Evolutionary conservation across 2,113 vertebrate species (phyloP).

Genomic region (Tylochromis polylepis): DNA sequence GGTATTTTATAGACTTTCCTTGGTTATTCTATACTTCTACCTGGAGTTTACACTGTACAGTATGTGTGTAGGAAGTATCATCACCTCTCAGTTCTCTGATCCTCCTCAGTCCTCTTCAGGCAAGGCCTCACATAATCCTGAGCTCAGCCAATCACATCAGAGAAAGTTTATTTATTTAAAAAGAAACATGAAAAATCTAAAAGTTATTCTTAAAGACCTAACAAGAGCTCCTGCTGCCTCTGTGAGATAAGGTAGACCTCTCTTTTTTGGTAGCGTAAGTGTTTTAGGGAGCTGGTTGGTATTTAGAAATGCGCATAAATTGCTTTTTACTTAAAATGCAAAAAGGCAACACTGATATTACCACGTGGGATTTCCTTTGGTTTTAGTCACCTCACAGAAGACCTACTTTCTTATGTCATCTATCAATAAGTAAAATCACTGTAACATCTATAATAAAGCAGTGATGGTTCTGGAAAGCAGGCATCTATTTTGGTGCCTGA

Average conservation of each 20-base stretch:
- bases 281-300: not conserved
- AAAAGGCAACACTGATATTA: not conserved
- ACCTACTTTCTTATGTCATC: not conserved
- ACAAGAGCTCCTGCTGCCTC: not conserved
- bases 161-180: not conserved
- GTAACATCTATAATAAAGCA: not conserved
- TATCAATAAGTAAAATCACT: not conserved
- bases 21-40: not conserved
- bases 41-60: not conserved
- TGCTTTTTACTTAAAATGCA: accelerated
- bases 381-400: not conserved
- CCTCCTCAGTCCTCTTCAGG: not conserved
- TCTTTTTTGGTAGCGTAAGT: not conserved
- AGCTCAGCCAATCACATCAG: not conserved
- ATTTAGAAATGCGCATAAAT: not conserved
- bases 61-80: not conserved
- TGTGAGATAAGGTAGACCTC: accelerated
- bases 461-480: not conserved
- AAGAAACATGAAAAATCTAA: not conserved
- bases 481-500: not conserved
- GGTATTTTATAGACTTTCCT: not conserved
- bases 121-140: not conserved
- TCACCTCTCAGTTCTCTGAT: not conserved
- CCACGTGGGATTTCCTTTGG: not conserved
- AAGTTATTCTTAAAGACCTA: not conserved